Conservation (phyloP, 2,797 vertebrate species). For the Erethizon dorsatum region DNA sequence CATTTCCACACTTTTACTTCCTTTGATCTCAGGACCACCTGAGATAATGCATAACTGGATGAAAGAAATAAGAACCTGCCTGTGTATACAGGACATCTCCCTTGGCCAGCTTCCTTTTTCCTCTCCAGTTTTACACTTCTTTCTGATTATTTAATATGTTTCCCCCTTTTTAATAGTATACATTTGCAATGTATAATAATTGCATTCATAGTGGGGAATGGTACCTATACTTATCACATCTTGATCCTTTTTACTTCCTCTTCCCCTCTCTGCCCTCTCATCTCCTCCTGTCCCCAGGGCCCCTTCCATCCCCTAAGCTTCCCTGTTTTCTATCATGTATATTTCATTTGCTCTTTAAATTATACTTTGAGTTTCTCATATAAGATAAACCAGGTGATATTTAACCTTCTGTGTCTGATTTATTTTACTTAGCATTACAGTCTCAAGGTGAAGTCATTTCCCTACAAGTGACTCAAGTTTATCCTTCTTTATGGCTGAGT, state of each 20-base stretch:
- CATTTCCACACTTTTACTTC: constrained; percentile 67
- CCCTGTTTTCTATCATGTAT: background rate
- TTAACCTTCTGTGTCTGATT: background rate
- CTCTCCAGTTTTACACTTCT: background rate
- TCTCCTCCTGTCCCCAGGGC: background rate
- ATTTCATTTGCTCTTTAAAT: background rate
- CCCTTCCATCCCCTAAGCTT: background rate
- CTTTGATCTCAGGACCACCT: background rate
- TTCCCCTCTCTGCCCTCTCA: background rate
- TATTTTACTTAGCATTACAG: background rate
- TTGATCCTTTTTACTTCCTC: background rate
- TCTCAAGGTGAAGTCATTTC: background rate
- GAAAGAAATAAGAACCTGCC: background rate
- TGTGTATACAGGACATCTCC: fast-evolving
- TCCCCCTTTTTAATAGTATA: background rate
- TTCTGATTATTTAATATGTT: background rate
- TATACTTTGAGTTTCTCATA: background rate
- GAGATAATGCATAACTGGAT: background rate
- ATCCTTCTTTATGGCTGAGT: background rate
- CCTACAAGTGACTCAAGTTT: background rate
- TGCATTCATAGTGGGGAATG: no score
- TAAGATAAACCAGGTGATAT: background rate
- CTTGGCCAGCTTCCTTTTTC: fast-evolving
- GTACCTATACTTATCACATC: background rate
- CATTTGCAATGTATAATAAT: background rate